These are phyloP conservation scores for Platysternon megacephalum DNA, from an alignment of 2,113 vertebrate genomes.

Conservation along the genomic window DNA sequence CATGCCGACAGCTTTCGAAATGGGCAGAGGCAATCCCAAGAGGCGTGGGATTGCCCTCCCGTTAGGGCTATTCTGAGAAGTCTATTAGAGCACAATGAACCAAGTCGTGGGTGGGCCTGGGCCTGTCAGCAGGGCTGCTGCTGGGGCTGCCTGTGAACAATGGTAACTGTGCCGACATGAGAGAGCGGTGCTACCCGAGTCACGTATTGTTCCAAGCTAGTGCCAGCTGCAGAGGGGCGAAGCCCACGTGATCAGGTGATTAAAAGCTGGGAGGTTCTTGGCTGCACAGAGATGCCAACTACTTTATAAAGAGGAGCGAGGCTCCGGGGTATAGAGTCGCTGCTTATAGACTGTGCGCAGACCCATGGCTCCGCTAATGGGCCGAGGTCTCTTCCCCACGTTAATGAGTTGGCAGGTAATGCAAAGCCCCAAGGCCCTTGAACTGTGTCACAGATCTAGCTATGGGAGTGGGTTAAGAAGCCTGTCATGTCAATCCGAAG, in stretches of 20 bases:
- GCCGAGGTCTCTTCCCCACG: not conserved
- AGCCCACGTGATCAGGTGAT: not conserved
- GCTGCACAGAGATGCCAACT: not conserved
- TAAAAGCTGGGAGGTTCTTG: fast-evolving
- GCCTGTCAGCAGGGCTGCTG: not conserved
- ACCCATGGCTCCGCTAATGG: not conserved
- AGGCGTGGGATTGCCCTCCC: not conserved
- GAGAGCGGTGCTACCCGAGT: not conserved
- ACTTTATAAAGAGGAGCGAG: not conserved
- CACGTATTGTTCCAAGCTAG: not conserved
- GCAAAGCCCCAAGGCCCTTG: not conserved
- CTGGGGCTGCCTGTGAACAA: not conserved
- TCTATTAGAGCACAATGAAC: not conserved
- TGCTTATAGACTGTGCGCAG: not conserved
- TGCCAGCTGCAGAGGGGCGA: not conserved
- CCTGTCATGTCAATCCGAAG: not conserved
- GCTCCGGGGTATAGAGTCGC: not conserved
- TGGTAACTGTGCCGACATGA: not conserved
- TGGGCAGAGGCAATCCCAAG: not conserved
- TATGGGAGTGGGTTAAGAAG: not conserved
- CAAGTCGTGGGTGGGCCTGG: not conserved
- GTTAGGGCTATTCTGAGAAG: not conserved
- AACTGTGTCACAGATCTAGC: not conserved
- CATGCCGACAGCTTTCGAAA: not conserved
- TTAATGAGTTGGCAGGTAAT: not conserved